phyloP scores from a whole-genome alignment of 2,113 vertebrate species.

The Cacatua alba region DNA sequence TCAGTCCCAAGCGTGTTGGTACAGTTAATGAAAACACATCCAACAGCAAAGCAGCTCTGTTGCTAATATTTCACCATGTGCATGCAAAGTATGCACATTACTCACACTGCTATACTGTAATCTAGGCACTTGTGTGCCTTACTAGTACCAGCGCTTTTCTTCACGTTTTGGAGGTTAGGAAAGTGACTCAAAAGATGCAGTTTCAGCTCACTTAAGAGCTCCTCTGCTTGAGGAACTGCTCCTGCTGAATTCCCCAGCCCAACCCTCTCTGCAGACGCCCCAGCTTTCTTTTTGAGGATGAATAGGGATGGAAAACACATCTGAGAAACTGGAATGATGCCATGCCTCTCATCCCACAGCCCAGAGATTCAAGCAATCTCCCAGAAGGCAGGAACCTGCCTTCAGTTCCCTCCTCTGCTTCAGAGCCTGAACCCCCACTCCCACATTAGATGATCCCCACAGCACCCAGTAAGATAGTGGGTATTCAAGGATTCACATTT shows the following conservation, averaged over 20 bases:
- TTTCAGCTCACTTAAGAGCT: not conserved
- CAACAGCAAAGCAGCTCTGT: conserved; percentile 2
- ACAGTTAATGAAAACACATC: conserved; percentile 1
- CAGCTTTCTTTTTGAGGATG: not conserved
- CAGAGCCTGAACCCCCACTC: not conserved
- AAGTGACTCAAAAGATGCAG: fast-evolving
- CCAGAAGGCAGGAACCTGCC: not conserved
- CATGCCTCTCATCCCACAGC: not conserved
- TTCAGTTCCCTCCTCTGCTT: not conserved
- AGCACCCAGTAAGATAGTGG: not conserved
- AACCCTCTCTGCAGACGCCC: not conserved
- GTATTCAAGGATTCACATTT: not conserved
- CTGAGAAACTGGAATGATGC: not conserved
- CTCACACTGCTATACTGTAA: not conserved
- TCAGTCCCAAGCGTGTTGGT: not conserved
- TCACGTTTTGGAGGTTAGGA: not conserved
- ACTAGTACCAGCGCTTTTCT: fast-evolving
- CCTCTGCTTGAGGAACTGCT: not conserved
- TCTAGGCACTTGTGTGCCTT: not conserved
- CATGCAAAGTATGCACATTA: not conserved
- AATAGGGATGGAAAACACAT: not conserved
- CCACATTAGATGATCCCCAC: not conserved
- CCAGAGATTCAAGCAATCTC: not conserved
- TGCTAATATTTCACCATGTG: not conserved
- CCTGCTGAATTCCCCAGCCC: not conserved